Base-by-base conservation (phyloP, 2,888 invertebrate genomes). In the Sphecodes monilicornis region DNA sequence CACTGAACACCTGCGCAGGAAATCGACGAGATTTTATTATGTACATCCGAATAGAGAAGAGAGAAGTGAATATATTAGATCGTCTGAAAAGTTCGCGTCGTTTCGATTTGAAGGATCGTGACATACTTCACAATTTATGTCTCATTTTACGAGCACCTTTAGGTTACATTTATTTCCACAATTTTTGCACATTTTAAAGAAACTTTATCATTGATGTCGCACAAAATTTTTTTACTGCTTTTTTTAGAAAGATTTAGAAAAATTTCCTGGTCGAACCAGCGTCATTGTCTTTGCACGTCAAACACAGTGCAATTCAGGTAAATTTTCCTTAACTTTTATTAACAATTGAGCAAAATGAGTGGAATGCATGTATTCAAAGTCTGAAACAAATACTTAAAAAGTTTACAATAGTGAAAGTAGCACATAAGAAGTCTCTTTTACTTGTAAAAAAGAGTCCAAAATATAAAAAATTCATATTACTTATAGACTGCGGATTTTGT, bases 31-130 rank as follows among this genome's bases (percentile, higher is more conserved):
- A 70, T 81, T 79, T 74, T 64, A 57, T 75, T 78, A 64, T 50
- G 64, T 39, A 85, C 71, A 71, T 18, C n/a, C 32, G 57, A 66
- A 72, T 57, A 22, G 74, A 77, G 81, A 74, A 82, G 54, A 71
- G 85, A 88, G 80, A 83, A 88, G 88, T 78, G 66, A 82, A 86
- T 86, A 76, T 29, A 60, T 60, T 60, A 60, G 60, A 60, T 60
- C 29, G 60, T 29, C 18, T 8, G 1, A 60, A 60, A 60, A 60
- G 18, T 60, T 18, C 29, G 29, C 18, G 46, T 46, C 46, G 46
- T 16, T 60, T 29, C 60, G 60, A 16, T 60, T 60, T 29, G 60
- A 29, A 29, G 29, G 18, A 29, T 29, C 6, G 60, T 29, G 60
- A 60, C 60, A 32, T 60, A 60, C 16, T 60, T 29, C 18, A 29